Evolutionary conservation across 2,888 invertebrate species (phyloP).

Genomic region (Tetragonisca angustula): DNA sequence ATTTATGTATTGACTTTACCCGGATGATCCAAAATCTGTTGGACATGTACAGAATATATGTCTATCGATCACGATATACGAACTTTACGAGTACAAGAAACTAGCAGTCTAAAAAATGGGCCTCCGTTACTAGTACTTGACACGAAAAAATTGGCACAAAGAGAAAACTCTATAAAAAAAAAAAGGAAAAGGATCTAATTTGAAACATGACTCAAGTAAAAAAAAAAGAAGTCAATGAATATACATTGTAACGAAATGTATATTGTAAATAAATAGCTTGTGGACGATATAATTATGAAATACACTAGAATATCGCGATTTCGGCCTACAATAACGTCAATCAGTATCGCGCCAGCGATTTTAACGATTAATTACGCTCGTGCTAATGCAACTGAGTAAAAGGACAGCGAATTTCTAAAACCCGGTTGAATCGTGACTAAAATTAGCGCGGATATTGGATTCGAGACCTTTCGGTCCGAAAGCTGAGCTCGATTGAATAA

Average conservation of each 20-base stretch:
- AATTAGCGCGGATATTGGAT: too few species aligned
- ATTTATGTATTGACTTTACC: neutral
- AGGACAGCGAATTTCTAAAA: neutral
- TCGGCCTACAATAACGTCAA: slow-evolving; percentile 7
- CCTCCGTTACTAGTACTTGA: neutral
- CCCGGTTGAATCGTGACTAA: too few species aligned
- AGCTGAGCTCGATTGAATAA: too few species aligned
- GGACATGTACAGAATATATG: neutral
- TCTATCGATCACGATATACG: neutral
- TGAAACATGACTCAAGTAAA: too few species aligned
- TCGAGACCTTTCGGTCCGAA: too few species aligned
- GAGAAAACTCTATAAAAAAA: too few species aligned
- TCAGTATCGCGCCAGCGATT: neutral
- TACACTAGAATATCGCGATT: neutral
- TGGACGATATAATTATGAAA: neutral
- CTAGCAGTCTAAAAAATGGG: too few species aligned
- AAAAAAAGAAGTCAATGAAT: too few species aligned
- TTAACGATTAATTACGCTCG: slow-evolving; percentile 25
- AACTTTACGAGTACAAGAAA: too few species aligned
- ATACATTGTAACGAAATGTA: too few species aligned
- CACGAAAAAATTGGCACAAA: neutral
- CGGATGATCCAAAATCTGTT: neutral
- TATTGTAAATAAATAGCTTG: too few species aligned
- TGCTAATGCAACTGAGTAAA: slow-evolving; percentile 10
- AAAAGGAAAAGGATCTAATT: too few species aligned